These are phyloP conservation scores for Nomada ferruginata DNA, from an alignment of 2,888 invertebrate species.

Conservation along the genomic window DNA sequence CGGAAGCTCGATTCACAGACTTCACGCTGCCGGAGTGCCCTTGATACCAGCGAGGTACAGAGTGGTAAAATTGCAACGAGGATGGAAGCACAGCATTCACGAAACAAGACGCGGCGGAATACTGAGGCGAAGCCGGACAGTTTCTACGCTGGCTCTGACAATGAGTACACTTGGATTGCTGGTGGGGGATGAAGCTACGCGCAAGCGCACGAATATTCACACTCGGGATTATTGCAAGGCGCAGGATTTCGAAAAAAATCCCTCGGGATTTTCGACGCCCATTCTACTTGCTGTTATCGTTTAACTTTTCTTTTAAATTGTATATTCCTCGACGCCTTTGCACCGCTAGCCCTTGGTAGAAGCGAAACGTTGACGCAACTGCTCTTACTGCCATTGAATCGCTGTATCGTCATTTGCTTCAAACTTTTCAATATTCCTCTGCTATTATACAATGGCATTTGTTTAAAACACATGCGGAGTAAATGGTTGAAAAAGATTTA, in stretches of 20 bases:
- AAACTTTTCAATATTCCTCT: too few species aligned
- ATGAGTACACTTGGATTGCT: neutral
- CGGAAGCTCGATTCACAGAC: conserved; percentile 3
- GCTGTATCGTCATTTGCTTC: too few species aligned
- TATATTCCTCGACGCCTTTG: neutral
- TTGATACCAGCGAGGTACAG: conserved; percentile 8
- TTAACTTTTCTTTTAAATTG: conserved; percentile 8
- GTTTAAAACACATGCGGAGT: too few species aligned
- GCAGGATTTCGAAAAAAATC: conserved; percentile 36
- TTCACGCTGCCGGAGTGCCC: neutral
- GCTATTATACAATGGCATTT: too few species aligned
- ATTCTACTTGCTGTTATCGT: too few species aligned
- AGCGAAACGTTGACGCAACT: neutral
- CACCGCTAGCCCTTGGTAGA: neutral
- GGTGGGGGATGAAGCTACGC: conserved; percentile 22
- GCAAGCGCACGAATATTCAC: conserved; percentile 54
- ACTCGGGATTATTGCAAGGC: conserved; percentile 27
- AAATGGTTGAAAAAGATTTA: too few species aligned
- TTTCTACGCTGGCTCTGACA: conserved; percentile 41
- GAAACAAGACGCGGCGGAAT: conserved; percentile 73
- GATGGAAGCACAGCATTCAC: conserved; percentile 15
- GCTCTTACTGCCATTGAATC: too few species aligned
- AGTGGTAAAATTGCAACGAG: neutral
- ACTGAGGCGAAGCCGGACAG: conserved; percentile 71
- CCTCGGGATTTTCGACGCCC: neutral